Evolutionary conservation across 2,113 vertebrate species (phyloP), one percentile per base, ranked within the genome.

Genomic region (Takifugu bimaculatus): DNA sequence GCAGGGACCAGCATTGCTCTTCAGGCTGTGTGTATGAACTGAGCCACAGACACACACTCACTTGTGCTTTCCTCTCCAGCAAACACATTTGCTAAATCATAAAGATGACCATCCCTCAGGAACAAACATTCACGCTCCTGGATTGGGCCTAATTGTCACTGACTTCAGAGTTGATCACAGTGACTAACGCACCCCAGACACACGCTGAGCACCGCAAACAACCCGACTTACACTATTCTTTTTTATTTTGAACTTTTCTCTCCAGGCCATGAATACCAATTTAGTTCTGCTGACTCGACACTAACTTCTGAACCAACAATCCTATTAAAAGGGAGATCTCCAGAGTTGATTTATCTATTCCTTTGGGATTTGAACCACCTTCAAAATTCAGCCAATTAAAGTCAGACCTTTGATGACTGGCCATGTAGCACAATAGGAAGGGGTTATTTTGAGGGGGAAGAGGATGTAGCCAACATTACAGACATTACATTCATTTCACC

Each of bases 31-130:
- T 42, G 14, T 32, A 60, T 0, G 5, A 60, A 35, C 57, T 50
- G 50, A 26, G 35, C 11, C 29, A 72, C 25, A 54, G 44, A 2
- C 59, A 52, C 68, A 70, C 65, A 65, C 54, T 68, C 70, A 32
- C 61, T 66, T 71, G 58, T 59, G 53, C 61, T 49, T 66, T 48
- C 66, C 61, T 49, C 63, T 48, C 66, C 61, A 58, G 62, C 52
- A 74, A 66, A 66, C 63, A 54, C 60, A 68, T 60, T 65, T 57
- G 67, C 68, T 60, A 54, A 28, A 63, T 60, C 73, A 57, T 76
- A 76, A 76, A 74, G 72, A 68, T 78, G 57, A 53, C 68, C n/a
- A 50, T 63, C 78, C 72, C 78, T 29, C 57, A 63, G 69, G 74
- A 59, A 63, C 57, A 60, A 59, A 63, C 57, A 60, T 75, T 74